phyloP scores from a whole-genome alignment of 2,888 invertebrate genomes.

The Clitarchus hookeri region DNA sequence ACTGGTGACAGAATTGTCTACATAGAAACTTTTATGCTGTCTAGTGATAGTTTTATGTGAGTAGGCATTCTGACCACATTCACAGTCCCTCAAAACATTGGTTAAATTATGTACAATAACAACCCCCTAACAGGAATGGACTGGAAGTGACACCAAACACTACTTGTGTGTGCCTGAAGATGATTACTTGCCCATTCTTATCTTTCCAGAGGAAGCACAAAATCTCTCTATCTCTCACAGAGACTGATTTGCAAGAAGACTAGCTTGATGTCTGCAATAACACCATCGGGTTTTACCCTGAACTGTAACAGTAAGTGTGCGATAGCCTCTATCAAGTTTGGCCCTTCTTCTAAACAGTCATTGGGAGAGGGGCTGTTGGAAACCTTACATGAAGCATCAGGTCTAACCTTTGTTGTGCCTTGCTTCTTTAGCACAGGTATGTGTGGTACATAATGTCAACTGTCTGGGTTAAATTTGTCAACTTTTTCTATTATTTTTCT shows the following conservation, averaged over 20 bases:
- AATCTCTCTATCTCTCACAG: neutral
- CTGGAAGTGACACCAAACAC: no score
- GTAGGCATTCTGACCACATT: neutral
- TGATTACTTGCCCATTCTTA: neutral
- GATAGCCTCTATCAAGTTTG: no score
- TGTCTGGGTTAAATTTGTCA: no score
- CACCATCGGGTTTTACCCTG: neutral
- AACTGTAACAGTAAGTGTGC: neutral
- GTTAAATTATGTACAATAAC: constrained; percentile 33
- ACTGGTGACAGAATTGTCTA: neutral
- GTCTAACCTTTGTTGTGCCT: constrained; percentile 34
- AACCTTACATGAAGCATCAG: neutral
- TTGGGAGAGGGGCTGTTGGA: no score
- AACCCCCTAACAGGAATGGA: no score
- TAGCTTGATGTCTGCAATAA: constrained; percentile 1
- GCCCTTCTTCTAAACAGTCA: no score
- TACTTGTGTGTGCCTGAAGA: no score
- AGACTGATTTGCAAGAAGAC: neutral
- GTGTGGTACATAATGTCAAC: constrained; percentile 42
- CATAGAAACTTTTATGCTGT: neutral
- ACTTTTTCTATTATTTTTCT: neutral
- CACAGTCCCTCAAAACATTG: neutral
- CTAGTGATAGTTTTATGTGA: neutral
- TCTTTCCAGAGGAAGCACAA: neutral
- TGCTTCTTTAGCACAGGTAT: constrained; percentile 44